Conservation (phyloP, 2,888 invertebrate genomes). For the Sepiola atlantica region DNA sequence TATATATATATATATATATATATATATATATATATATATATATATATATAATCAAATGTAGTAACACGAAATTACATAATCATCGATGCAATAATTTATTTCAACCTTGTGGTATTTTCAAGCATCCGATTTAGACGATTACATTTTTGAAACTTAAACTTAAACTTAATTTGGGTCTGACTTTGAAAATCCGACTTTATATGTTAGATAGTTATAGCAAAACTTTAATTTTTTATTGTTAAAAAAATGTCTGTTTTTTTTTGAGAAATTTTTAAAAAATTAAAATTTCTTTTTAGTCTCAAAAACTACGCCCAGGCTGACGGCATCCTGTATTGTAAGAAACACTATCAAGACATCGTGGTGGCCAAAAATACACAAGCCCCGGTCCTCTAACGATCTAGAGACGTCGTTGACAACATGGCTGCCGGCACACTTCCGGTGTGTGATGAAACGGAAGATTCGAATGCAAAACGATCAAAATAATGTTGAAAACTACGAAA, state of each 20-base stretch:
- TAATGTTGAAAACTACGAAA: neutral
- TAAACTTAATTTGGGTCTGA: neutral
- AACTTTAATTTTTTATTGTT: neutral
- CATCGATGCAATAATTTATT: too few species aligned
- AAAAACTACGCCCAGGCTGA: conserved; percentile 72
- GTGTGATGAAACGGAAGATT: too few species aligned
- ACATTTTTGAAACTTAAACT: too few species aligned
- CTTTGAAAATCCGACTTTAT: neutral
- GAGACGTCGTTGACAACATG: neutral
- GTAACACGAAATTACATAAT: too few species aligned
- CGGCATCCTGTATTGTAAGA: conserved; percentile 72
- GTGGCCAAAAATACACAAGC: conserved; percentile 71
- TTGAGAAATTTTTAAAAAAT: too few species aligned
- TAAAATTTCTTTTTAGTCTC: conserved; percentile 62
- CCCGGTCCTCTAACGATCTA: neutral
- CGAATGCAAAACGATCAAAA: neutral
- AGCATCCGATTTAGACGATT: too few species aligned
- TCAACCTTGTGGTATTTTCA: too few species aligned
- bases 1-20: neutral
- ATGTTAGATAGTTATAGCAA: neutral
- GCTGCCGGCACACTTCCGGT: neutral
- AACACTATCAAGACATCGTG: conserved; percentile 68
- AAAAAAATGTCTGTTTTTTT: conserved; percentile 36
- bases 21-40: conserved; percentile 41
- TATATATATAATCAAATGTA: neutral